Evolutionary conservation across 2,888 invertebrate species (phyloP), one percentile per base, ranked within the genome.

Genomic region (Phymatocera aterrima): DNA sequence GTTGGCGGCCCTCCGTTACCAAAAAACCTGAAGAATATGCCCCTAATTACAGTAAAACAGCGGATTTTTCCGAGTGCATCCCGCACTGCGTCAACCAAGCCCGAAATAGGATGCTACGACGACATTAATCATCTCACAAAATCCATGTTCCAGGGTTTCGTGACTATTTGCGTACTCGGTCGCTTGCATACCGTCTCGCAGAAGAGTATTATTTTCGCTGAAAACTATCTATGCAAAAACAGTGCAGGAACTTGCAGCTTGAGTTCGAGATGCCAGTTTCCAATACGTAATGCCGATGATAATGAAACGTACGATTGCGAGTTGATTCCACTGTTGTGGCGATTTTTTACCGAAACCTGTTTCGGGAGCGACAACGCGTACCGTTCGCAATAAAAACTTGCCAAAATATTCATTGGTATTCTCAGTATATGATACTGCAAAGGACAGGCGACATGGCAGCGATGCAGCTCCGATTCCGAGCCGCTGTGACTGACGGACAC

Each of bases 1-100:
- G 60, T 60, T 37, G 57, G 40, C 75, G 74, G 57, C 48, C 78
- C 57, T 65, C 43, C 70, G 79, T 80, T 82, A 83, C 81, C 79
- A 83, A 86, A 88, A 87, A 88, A 87, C 82, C 83, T 85, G 81
- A 87, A 86, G 86, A 87, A 86, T 87, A 85, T 87, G 84, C 84
- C 84, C 86, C 86, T 88, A 88, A 88, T 88, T 88, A 87, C 87
- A 80, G 87, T 87, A 88, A 88, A 88, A 88, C 87, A 87, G 84
- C 84, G 83, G 83, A 84, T 85, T 84, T n/a, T 84, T 85, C 85
- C 74, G 83, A 86, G 83, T 84, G 82, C 83, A 82, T 83, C 82
- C 85, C 83, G 86, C 87, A 85, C 84, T 86, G 85, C 86, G 86
- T 85, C 86, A 87, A 84, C 75, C 51, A 75, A 40, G 21, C 21